Evolutionary conservation across 2,113 vertebrate species (phyloP), one percentile per base, ranked within the genome.

Genomic region (Tragelaphus imberbis): DNA sequence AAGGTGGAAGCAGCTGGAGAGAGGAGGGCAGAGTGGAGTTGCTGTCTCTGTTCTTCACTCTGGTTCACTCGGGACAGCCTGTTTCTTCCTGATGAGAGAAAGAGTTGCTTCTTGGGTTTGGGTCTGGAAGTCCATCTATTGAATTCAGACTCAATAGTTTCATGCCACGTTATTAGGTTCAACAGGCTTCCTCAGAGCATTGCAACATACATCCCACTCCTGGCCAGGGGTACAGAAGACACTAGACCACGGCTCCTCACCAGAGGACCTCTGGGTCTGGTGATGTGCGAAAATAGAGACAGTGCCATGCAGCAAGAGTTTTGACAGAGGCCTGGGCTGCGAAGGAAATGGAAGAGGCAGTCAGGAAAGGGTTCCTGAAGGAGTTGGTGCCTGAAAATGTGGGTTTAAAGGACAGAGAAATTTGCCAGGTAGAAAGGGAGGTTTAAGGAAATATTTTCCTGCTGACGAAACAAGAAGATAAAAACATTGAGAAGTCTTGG

Each of bases 171-270:
- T 30, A 47, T 44, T 71, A 3, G 13, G 81, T 40, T 33, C 17
- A 84, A 49, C 7, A 28, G n/a, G 68, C 4, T 0, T 13, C 40
- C 49, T n/a, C 3, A 40, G 28, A 95, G 16, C 19, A 19, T 0
- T n/a, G 47, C 17, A 53, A 14, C 53, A 33, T 21, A 84, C 2
- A 23, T 23, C 47, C 93, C 11, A 17, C 11, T 12, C 4, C 58
- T 75, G 33, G 53, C 17, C 36, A 13, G 30, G 49, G 17, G 4
- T 28, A 40, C 33, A 75, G 56, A 59, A 44, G 49, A 59, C 1
- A 27, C 3, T 2, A n/a, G 40, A 47, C n/a, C 9, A 0, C 1
- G 3, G 27, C 15, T 58, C 12, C 63, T 33, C 11, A 40, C 19
- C 15, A 30, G 47, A 75, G 55, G 33, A 23, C 19, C 47, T 90